Conservation (phyloP, 2,888 invertebrate species). For the Drosophila prostipennis region DNA sequence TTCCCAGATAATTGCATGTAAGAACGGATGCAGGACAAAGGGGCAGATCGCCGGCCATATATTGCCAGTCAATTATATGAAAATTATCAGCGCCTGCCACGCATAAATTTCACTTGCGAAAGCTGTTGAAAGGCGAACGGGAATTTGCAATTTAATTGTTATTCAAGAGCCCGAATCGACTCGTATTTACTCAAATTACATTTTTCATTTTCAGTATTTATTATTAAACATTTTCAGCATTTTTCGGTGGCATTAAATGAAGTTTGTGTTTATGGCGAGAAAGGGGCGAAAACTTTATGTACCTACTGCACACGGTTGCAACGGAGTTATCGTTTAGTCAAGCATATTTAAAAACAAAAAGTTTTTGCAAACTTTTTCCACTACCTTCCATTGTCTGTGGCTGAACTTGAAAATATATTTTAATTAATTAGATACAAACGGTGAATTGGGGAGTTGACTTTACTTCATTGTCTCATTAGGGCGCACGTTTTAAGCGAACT, state of each 20-base stretch:
- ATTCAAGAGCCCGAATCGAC: not conserved
- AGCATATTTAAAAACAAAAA: not conserved
- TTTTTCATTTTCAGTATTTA: not conserved
- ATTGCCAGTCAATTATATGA: conserved; percentile 1
- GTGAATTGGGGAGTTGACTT: not conserved
- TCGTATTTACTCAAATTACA: not conserved
- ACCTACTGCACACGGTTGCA: not conserved
- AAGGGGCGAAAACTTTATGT: not conserved
- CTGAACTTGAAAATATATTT: not conserved
- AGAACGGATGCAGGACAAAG: not conserved
- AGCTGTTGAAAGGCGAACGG: not conserved
- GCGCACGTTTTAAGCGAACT: not conserved
- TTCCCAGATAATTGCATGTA: not conserved
- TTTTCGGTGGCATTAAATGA: not conserved
- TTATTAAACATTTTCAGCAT: not conserved
- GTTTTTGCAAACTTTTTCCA: not conserved
- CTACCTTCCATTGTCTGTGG: not conserved
- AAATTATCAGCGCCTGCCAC: conserved; percentile 1
- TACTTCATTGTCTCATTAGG: not conserved
- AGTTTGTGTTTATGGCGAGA: not conserved
- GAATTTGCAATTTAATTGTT: not conserved
- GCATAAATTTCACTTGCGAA: conserved; percentile 1
- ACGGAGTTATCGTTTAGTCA: not conserved
- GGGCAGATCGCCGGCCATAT: not conserved
- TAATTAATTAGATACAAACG: not conserved